These are phyloP conservation scores for Anthoptus insignis DNA, from an alignment of 2,888 invertebrate species.

Conservation along the genomic window DNA sequence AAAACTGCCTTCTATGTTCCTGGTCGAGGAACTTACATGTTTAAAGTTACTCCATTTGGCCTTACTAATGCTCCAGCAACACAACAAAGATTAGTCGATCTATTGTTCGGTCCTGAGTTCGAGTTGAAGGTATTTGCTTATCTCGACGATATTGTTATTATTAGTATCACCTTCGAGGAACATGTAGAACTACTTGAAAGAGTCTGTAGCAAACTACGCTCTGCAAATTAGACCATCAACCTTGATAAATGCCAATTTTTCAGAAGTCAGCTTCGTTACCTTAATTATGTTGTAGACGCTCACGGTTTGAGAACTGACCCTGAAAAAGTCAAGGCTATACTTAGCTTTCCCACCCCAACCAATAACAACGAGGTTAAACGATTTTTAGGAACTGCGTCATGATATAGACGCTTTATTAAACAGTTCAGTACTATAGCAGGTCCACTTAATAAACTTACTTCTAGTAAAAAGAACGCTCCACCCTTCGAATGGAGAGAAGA, in stretches of 20 bases:
- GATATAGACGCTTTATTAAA: slow-evolving; percentile 49
- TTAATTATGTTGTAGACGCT: slow-evolving; percentile 46
- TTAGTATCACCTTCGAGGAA: slow-evolving; percentile 39
- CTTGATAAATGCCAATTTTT: slow-evolving; percentile 49
- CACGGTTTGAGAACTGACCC: slow-evolving; percentile 49
- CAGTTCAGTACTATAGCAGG: slow-evolving; percentile 34
- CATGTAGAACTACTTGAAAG: slow-evolving; percentile 42
- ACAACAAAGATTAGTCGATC: slow-evolving; percentile 51
- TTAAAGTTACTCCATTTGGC: slow-evolving; percentile 45
- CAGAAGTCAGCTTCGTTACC: slow-evolving; percentile 43
- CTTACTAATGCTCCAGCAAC: slow-evolving; percentile 52
- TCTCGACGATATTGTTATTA: slow-evolving; percentile 49
- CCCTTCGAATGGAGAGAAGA: no score
- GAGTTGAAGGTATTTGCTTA: slow-evolving; percentile 43
- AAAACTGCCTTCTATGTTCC: slow-evolving; percentile 50
- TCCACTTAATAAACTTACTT: no score
- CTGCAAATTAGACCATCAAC: slow-evolving; percentile 49
- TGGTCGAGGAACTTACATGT: slow-evolving; percentile 42
- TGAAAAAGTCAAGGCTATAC: slow-evolving; percentile 46
- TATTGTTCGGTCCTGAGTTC: slow-evolving; percentile 41
- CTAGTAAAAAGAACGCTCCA: no score
- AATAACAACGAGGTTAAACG: slow-evolving; percentile 47
- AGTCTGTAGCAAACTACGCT: slow-evolving; percentile 44
- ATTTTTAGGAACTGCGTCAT: slow-evolving; percentile 50
- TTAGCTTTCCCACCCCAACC: slow-evolving; percentile 47